Evolutionary conservation across 2,113 vertebrate genomes (phyloP).

Genomic region (Aptenodytes patagonicus): DNA sequence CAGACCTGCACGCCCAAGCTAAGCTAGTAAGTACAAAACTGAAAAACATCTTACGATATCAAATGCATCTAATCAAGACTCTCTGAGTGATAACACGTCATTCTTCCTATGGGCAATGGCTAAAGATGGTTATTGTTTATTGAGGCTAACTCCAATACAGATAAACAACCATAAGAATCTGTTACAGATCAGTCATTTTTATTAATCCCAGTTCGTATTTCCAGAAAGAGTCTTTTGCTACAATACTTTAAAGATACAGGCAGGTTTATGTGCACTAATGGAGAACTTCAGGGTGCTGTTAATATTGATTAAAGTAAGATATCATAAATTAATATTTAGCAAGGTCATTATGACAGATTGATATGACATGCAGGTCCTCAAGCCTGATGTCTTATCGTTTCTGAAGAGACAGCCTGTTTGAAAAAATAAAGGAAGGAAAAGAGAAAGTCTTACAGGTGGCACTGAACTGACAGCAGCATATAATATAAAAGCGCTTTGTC

Average conservation of each 20-base stretch:
- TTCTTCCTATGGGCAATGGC: conserved; percentile 27
- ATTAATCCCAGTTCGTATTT: conserved; percentile 11
- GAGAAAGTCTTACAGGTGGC: conserved; percentile 70
- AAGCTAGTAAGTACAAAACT: conserved; percentile 32
- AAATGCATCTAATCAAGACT: neutral
- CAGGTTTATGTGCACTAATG: conserved; percentile 25
- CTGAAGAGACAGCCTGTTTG: conserved; percentile 61
- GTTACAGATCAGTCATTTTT: conserved; percentile 20
- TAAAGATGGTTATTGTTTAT: conserved; percentile 35
- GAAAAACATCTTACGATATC: conserved; percentile 4
- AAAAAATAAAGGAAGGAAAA: conserved; percentile 41
- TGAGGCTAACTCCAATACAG: neutral
- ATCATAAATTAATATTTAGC: conserved; percentile 68
- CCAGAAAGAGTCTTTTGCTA: neutral
- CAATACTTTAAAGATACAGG: conserved; percentile 6
- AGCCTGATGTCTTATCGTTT: conserved; percentile 63
- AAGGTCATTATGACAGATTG: conserved; percentile 71
- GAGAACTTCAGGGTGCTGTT: conserved; percentile 58
- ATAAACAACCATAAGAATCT: conserved; percentile 12
- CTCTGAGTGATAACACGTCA: neutral
- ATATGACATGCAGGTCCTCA: conserved; percentile 59
- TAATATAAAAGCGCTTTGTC: conserved; percentile 78
- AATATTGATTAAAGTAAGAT: conserved; percentile 67
- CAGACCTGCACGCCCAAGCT: conserved; percentile 41
- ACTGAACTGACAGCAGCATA: conserved; percentile 63